Percentiles rank a stretch among this genome's conserved stretches.
These are phyloP conservation scores for Corythornis cristatus DNA, from an alignment of 2,113 vertebrate species.

Conservation along the genomic window DNA sequence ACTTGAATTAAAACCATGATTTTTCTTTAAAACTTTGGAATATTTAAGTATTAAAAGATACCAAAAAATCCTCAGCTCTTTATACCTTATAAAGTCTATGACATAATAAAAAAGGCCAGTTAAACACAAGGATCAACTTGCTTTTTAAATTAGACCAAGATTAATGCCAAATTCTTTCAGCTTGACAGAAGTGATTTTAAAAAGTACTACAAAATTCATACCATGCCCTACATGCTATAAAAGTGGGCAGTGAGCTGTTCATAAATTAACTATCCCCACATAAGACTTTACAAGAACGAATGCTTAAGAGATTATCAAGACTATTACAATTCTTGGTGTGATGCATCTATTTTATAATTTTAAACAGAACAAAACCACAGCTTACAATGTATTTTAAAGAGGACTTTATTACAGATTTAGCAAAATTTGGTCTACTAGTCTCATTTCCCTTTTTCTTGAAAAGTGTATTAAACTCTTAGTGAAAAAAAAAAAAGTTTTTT, in stretches of 20 bases:
- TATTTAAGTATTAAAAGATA: not conserved
- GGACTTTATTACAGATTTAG: not conserved
- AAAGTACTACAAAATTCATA: not conserved
- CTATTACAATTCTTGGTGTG: not conserved
- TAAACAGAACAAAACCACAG: not conserved
- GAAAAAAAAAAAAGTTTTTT: too few relatives aligned
- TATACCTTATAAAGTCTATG: not conserved
- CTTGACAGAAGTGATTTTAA: not conserved
- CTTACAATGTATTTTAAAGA: not conserved
- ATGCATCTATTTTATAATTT: not conserved
- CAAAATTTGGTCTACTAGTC: not conserved
- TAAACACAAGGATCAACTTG: not conserved
- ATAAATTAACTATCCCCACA: not conserved
- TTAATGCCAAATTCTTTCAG: not conserved
- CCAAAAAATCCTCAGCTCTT: not conserved
- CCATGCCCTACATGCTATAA: not conserved
- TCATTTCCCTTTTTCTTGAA: not conserved
- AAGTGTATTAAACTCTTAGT: too few relatives aligned
- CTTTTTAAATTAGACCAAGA: not conserved
- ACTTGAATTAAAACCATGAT: not conserved
- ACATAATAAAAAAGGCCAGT: not conserved
- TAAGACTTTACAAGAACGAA: not conserved
- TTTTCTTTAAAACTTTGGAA: not conserved
- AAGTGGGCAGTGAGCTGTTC: not conserved
- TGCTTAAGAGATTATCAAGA: not conserved